Conservation (phyloP, 2,888 invertebrate genomes). For the Mimumesa dahlbomi region DNA sequence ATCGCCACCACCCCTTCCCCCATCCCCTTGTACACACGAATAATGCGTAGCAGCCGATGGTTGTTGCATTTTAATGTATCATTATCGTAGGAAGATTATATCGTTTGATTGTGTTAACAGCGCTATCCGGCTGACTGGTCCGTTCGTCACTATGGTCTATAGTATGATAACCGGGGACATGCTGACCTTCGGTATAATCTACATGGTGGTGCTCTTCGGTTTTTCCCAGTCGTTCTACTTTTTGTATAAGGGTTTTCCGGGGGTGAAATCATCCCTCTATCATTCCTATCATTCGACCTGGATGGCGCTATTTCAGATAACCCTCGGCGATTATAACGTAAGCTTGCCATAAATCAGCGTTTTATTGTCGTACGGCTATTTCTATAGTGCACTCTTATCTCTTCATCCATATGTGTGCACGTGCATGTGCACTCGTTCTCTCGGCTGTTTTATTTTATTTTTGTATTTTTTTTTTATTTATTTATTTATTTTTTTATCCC, state of each 20-base stretch:
- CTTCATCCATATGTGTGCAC: background rate
- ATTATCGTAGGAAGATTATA: slow-evolving; percentile 16
- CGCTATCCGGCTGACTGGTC: slow-evolving; percentile 96
- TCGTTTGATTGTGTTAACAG: slow-evolving; percentile 81
- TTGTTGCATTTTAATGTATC: slow-evolving; percentile 13
- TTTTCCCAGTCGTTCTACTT: slow-evolving; percentile 98
- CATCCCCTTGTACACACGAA: too few relatives aligned
- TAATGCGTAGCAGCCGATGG: too few relatives aligned
- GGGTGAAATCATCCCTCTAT: slow-evolving; percentile 90
- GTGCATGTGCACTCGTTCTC: background rate
- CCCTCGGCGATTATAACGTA: slow-evolving; percentile 98
- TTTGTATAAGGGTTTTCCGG: slow-evolving; percentile 94
- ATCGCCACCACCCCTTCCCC: too few relatives aligned
- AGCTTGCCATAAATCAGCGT: slow-evolving; percentile 75
- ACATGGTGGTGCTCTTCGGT: slow-evolving; percentile 95
- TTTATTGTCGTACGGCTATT: slow-evolving; percentile 32
- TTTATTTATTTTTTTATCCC: background rate
- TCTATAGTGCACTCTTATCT: slow-evolving; percentile 19
- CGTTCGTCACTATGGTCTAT: slow-evolving; percentile 99
- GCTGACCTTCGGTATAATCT: slow-evolving; percentile 99
- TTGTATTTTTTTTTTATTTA: background rate
- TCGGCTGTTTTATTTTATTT: background rate
- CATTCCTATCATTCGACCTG: slow-evolving; percentile 94
- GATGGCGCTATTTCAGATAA: slow-evolving; percentile 99
- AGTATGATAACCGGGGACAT: slow-evolving; percentile 99